Base-by-base conservation (phyloP, 2,888 invertebrate species). In the Atethmia centrago region DNA sequence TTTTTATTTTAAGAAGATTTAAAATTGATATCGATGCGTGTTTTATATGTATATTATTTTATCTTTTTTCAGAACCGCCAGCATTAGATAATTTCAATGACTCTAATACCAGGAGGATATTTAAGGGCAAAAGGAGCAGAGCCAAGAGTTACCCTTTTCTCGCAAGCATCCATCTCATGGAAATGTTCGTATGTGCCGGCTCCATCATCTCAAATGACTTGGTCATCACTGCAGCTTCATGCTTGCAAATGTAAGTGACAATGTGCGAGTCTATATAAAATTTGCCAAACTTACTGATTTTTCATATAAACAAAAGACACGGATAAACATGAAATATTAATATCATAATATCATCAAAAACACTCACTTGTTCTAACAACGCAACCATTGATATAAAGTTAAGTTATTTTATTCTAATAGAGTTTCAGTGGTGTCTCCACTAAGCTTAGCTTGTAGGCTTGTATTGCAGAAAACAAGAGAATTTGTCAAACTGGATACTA, bases 211-310 rank as follows among this genome's bases (percentile, higher is more conserved):
- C 85, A 55, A 82, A 79, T 16, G 83, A 90, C 12, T 68, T 92
- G 63, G 79, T 93, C 45, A 83, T 93, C 71, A 90, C 91, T 1
- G 89, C 92, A 3, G 92, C 91, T 2, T 91, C 92, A 0, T 93
- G 93, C 63, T 79, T 93, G 21, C 88, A 90, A 66, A 56, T 83
- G 93, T 93, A 82, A 90, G 88, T 79, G 19, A 68, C 10, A 8
- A 75, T 61, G 21, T 40, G 21, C 2, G 4, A 49, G 7, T 16
- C n/a, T 16, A 0, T 47, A 31, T n/a, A n/a, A n/a, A n/a, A n/a
- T 10, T 14, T 47, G 14, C 19, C 28, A 28, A 14, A 47, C 4
- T 21, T 21, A 45, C 28, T 28, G 3, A 2, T 47, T 47, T 21
- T 28, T 47, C 5, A 40, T 40, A 25, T 42, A 12, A 62, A 25